Evolutionary conservation across 2,797 vertebrate genomes (phyloP).

Genomic region (Malurus leucopterus): DNA sequence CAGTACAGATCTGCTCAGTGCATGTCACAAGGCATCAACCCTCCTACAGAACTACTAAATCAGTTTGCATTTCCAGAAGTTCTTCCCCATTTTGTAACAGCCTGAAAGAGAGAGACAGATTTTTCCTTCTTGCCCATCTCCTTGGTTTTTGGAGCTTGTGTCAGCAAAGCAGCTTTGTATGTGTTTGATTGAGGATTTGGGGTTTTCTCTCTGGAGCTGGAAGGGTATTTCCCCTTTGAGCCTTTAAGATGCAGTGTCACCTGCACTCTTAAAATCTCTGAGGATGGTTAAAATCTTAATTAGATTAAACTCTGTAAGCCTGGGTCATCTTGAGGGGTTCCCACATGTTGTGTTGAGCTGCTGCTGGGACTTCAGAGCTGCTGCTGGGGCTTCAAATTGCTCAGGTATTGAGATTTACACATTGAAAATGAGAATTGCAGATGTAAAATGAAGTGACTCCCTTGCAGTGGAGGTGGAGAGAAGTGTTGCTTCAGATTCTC

Average conservation of each 20-base stretch:
- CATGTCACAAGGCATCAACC: not conserved
- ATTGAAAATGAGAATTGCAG: not conserved
- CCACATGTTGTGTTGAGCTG: not conserved
- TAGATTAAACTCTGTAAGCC: not conserved
- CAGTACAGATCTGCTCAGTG: not conserved
- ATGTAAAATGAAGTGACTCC: not conserved
- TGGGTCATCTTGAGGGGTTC: not conserved
- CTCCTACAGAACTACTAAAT: conserved; percentile 23
- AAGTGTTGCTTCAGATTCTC: not conserved
- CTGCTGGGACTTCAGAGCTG: not conserved
- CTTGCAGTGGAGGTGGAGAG: not conserved
- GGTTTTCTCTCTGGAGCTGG: not conserved
- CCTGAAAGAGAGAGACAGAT: not conserved
- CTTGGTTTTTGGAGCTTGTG: not conserved
- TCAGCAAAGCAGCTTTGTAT: not conserved
- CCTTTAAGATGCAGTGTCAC: not conserved
- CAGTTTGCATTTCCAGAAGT: conserved; percentile 1
- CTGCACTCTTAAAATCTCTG: not conserved
- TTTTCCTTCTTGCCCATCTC: not conserved
- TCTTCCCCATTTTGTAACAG: not conserved
- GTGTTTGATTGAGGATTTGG: not conserved
- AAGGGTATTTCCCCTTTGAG: not conserved
- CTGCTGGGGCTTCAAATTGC: not conserved
- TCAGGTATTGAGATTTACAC: not conserved
- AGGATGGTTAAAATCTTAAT: not conserved